Evolutionary conservation across 1,140 invertebrate species (phyloP).

Genomic region (Meloidogyne hapla): DNA sequence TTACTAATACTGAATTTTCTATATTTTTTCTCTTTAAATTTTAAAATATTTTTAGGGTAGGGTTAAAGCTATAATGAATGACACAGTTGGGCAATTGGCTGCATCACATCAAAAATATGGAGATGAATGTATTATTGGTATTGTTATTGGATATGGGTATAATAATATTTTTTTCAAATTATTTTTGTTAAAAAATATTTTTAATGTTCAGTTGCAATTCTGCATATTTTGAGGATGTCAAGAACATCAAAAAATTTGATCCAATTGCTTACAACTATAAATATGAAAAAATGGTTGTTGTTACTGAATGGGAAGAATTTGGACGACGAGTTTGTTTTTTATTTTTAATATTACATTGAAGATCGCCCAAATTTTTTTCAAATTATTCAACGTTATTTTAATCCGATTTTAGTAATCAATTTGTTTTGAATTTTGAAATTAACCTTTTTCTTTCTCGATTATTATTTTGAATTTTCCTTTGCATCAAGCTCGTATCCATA

Average conservation of each 20-base stretch:
- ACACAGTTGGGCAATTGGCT: slow-evolving; percentile 62
- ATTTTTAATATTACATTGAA: no score
- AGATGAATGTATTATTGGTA: slow-evolving; percentile 55
- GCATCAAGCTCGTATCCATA: no score
- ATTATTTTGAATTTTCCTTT: no score
- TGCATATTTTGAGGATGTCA: slow-evolving; percentile 59
- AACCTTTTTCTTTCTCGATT: no score
- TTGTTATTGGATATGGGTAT: slow-evolving; percentile 64
- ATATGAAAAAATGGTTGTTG: slow-evolving; percentile 59
- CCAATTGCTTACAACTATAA: slow-evolving; percentile 46
- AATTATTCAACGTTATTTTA: no score
- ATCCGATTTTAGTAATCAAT: no score
- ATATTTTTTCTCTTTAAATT: slow-evolving; percentile 10
- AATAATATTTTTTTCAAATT: slow-evolving; percentile 14
- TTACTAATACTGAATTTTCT: no score
- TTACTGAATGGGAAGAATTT: slow-evolving; percentile 64
- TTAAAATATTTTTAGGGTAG: slow-evolving; percentile 43
- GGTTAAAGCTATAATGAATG: slow-evolving; percentile 64
- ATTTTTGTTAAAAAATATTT: background rate
- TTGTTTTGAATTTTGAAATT: no score
- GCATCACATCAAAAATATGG: slow-evolving; percentile 63
- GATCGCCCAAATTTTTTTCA: slow-evolving; percentile 29
- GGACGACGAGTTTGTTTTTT: slow-evolving; percentile 40
- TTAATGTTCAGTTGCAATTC: slow-evolving; percentile 58
- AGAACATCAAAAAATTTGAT: slow-evolving; percentile 61